Evolutionary conservation across 2,888 invertebrate genomes (phyloP), one percentile per base, ranked within the genome.

Genomic region (Germaria angustata): DNA sequence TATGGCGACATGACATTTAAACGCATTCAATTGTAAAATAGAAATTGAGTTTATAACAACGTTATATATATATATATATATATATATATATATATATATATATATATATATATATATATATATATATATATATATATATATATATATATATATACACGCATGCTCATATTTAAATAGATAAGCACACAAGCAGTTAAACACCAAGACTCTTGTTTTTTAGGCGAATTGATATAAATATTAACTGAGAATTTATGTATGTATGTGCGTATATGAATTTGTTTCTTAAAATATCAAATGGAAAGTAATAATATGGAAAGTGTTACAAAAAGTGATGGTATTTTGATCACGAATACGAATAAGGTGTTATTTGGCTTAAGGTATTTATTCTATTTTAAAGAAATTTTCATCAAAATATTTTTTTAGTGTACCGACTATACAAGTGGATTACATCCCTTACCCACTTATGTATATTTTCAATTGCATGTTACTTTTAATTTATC

Each of bases 1-100:
- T 76, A 79, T 79, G 59, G 20, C 66, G 66, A 80, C 75, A 79
- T 82, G 82, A 79, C 82, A 82, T 79, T 82, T 79, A 55, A 79
- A 55, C 71, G 66, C 79, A 82, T 76, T 76, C 79, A 79, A 61
- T 71, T 79, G 75, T 66, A 55, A 72, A 79, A 71, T 76, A 79
- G 59, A 79, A 82, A 76, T 79, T 76, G 71, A 71, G 75, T 79
- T 82, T 76, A 66, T n/a, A 73, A 59, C 57, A 79, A 53, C 59
- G 71, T 82, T 71, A 75, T 39, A 11, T 9, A n/a, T 11, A 34
- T 4, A 9, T 11, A 7, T 4, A 34, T 2, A 28, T 28, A 28
- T 6, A 5, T 6, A 28, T 28, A 28, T 3, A 28, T 28, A 28
- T 6, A 5, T 6, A 28, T 28, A 28, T 3, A 28, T 71, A 75